These are phyloP conservation scores for Conchocele bisecta DNA, from an alignment of 2,888 invertebrate genomes.

Conservation along the genomic window DNA sequence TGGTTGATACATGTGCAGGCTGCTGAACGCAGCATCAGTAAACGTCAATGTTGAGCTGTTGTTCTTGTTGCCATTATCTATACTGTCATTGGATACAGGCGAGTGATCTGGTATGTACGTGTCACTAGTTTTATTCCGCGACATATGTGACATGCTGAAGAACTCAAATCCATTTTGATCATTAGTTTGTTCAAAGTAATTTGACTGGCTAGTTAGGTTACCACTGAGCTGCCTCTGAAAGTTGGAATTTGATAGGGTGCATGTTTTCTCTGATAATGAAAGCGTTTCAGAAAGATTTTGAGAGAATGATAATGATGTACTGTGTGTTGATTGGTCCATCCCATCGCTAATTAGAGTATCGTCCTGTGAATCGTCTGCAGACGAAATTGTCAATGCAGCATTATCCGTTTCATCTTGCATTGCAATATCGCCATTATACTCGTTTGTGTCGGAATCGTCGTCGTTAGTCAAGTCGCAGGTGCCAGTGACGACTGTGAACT, in stretches of 20 bases:
- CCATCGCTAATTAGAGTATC: constrained; percentile 23
- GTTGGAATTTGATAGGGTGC: not conserved
- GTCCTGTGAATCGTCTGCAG: constrained; percentile 48
- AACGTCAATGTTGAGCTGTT: too few species aligned
- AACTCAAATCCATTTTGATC: too few species aligned
- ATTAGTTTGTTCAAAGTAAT: constrained; percentile 21
- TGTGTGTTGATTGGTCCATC: not conserved
- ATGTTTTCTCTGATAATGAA: too few species aligned
- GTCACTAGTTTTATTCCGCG: not conserved
- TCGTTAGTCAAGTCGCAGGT: too few species aligned
- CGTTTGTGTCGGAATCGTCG: constrained; percentile 41
- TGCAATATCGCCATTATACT: too few species aligned
- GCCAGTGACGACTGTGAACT: too few species aligned
- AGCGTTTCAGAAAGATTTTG: too few species aligned
- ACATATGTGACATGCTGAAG: not conserved
- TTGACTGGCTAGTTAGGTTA: constrained; percentile 44
- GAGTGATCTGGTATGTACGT: constrained; percentile 32
- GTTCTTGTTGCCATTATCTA: constrained; percentile 7
- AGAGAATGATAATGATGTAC: not conserved
- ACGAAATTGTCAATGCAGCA: constrained; percentile 40
- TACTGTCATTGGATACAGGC: constrained; percentile 39
- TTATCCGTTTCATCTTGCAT: constrained; percentile 33
- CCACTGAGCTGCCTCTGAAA: constrained; percentile 23
- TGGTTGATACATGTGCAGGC: constrained; percentile 53
- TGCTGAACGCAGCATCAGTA: constrained; percentile 14